These are phyloP conservation scores for Frieseomelitta varia DNA, from an alignment of 1,140 invertebrate genomes.

Conservation along the genomic window DNA sequence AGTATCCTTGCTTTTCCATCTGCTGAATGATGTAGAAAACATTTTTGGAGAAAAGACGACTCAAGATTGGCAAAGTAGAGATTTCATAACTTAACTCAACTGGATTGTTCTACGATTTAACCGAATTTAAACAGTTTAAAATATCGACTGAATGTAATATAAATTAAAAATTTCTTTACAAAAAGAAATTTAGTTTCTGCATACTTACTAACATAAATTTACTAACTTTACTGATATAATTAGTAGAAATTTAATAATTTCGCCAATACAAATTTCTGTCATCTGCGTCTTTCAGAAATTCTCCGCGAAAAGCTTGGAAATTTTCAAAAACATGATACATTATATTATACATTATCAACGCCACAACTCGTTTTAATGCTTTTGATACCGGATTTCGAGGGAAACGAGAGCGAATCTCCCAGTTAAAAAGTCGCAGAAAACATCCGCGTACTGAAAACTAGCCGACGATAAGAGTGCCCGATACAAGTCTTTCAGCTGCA, in stretches of 20 bases:
- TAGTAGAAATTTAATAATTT: too few relatives aligned
- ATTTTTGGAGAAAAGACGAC: too few relatives aligned
- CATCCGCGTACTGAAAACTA: background rate
- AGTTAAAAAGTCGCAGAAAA: background rate
- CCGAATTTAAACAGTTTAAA: too few relatives aligned
- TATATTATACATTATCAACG: background rate
- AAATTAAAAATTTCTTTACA: background rate
- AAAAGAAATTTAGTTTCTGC: background rate
- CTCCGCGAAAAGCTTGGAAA: background rate
- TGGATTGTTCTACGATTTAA: too few relatives aligned
- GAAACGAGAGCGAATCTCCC: background rate
- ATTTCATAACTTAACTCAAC: too few relatives aligned
- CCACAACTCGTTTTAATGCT: background rate
- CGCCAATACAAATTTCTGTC: too few relatives aligned
- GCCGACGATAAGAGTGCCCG: background rate
- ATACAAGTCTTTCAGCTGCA: background rate
- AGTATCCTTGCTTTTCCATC: too few relatives aligned
- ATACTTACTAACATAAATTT: background rate
- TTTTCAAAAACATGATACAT: background rate
- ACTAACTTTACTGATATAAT: too few relatives aligned
- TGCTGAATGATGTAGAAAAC: too few relatives aligned
- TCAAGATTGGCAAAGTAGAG: too few relatives aligned
- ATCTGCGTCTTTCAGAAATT: background rate
- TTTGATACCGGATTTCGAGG: background rate
- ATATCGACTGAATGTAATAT: too few relatives aligned